A percentile compares a stretch with the other conserved stretches of the same genome.
Evolutionary conservation across 1,140 invertebrate genomes (phyloP).

Genomic region (Papilio machaon): DNA sequence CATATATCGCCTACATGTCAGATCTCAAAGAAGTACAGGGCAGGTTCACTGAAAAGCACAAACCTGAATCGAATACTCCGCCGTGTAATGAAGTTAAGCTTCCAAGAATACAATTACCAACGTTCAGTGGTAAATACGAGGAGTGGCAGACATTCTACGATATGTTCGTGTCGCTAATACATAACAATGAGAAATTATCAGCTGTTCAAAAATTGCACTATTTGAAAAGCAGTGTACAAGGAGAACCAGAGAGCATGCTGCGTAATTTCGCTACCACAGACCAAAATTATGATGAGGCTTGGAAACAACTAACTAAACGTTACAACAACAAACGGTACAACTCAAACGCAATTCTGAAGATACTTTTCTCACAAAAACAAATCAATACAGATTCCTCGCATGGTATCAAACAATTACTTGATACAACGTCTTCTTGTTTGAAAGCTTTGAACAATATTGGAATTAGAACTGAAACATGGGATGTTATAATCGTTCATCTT

Average conservation of each 20-base stretch:
- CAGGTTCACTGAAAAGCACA: neutral
- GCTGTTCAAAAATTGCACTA: too few relatives aligned
- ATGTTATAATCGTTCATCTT: neutral
- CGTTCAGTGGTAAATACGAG: slow-evolving; percentile 49
- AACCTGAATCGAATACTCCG: neutral
- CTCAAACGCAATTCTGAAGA: slow-evolving; percentile 48
- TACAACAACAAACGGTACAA: slow-evolving; percentile 8
- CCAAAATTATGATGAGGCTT: too few relatives aligned
- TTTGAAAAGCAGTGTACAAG: too few relatives aligned
- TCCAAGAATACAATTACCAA: slow-evolving; percentile 46
- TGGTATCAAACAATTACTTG: slow-evolving; percentile 40
- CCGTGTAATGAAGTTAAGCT: slow-evolving; percentile 39
- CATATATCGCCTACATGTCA: slow-evolving; percentile 42
- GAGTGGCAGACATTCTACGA: slow-evolving; percentile 55
- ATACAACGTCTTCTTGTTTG: slow-evolving; percentile 1
- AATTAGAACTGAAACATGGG: neutral
- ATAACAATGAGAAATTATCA: slow-evolving; percentile 39
- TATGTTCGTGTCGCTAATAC: slow-evolving; percentile 51
- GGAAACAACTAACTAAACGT: too few relatives aligned
- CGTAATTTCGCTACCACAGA: too few relatives aligned
- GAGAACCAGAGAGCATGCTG: too few relatives aligned
- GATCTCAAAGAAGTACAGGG: slow-evolving; percentile 27
- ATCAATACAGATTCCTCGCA: slow-evolving; percentile 42
- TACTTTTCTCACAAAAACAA: slow-evolving; percentile 44
- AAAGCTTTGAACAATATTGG: neutral